Base-by-base conservation (phyloP, 2,797 vertebrate species). In the Micrastur ruficollis region DNA sequence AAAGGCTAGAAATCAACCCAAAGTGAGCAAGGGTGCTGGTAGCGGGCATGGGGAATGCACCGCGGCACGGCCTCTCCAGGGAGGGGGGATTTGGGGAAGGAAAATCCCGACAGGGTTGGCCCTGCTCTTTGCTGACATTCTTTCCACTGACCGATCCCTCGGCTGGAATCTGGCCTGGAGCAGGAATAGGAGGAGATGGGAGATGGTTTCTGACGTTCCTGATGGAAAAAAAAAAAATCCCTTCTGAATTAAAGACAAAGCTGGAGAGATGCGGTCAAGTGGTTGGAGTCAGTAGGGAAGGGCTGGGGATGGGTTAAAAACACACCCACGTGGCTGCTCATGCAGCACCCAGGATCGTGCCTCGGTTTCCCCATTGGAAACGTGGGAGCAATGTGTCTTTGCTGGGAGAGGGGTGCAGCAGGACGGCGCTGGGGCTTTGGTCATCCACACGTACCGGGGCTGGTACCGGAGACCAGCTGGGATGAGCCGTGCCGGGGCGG, bases 121-220 rank as follows among this genome's bases (percentile, higher is more conserved):
- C 84, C 84, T 46, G 75, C 59, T 79, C 94, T 96, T 93, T 82
- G 87, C 97, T 83, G 89, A 95, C 95, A 98, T 98, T 98, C 98
- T 97, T 98, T 98, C 97, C 98, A 97, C 86, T 94, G 96, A 91
- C 97, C 97, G 20, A 97, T 96, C 97, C 98, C 97, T 96, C 6
- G 4, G 46, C 92, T 97, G 97, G 97, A 96, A 98, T 98, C 96
- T 82, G 84, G 79, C 81, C 82, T 9, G 55, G 78, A 94, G 94
- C 89, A 88, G 81, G 93, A 95, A 96, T 86, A 75, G 89, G 93
- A 95, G 61, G 78, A 91, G 88, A 79, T 81, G 70, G 78, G 67
- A 93, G 91, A 93, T 40, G 81, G 55, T 86, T 92, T 89, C 81
- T 94, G 92, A 87, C 9, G 12, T 55, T 88, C 63, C 58, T 1